Evolutionary conservation across 2,797 vertebrate genomes (phyloP), one percentile per base, ranked within the genome.

Genomic region (Florisuga fusca): DNA sequence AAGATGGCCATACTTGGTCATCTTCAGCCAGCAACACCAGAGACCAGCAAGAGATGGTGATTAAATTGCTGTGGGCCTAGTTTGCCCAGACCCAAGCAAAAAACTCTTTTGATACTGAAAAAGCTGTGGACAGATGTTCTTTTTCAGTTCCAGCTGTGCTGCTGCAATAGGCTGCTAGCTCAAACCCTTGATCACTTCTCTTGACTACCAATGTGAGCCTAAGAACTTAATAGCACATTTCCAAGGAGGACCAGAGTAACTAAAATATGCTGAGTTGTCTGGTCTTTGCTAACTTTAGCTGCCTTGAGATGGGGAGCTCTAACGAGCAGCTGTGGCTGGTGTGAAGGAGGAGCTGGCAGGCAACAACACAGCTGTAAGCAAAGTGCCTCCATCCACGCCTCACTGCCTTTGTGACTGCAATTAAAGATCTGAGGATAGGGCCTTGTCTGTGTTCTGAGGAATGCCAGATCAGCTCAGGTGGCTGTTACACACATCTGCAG

Each of bases 201-300:
- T 89, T 87, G 75, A 83, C 79, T 91, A 15, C 19, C 43, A 68
- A 23, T 45, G 45, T n/a, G 22, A 90, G 29, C 2, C 3, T 68
- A 53, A 59, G 22, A 61, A 72, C 71, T 93, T 95, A 67, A 41
- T 72, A 64, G 64, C 3, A 1, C 45, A 55, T 74, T 92, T 93
- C 54, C 29, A 77, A 67, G 62, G 76, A 80, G 62, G 73, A 86
- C 36, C n/a, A 33, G 54, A 61, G 73, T 81, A 61, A 84, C 82
- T 85, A 23, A 92, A 94, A 92, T 75, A 41, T 21, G 83, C 93
- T 72, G 87, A 94, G 36, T 81, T 0, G 69, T 63, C 81, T 72
- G 51, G 79, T 94, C 69, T 91, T 91, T 73, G 91, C 91, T 96
- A 88, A 91, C 91, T 96, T 94, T 85, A 93, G 87, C 96, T 89